Conservation (phyloP, 2,113 vertebrate species). For the Cheilinus undulatus region DNA sequence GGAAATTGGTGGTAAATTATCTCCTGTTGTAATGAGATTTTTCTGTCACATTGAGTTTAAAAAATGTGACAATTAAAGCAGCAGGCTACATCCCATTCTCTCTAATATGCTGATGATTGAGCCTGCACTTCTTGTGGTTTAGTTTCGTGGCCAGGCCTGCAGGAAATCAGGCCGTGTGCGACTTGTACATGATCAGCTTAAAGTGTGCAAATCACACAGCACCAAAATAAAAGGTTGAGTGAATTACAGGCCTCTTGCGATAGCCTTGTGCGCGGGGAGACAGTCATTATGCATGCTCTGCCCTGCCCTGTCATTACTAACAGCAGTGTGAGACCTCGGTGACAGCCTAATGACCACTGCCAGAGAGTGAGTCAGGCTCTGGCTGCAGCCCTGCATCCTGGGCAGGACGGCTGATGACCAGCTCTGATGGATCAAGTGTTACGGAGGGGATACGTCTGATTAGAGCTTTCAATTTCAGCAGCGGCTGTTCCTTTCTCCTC, state of each 20-base stretch:
- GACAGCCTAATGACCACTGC: constrained; percentile 67
- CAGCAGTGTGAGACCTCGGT: constrained; percentile 39
- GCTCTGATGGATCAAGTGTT: constrained; percentile 19
- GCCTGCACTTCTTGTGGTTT: background rate
- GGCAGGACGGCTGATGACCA: constrained; percentile 34
- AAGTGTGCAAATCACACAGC: constrained; percentile 46
- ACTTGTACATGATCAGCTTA: constrained; percentile 24
- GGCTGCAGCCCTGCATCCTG: constrained; percentile 44
- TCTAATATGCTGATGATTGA: background rate
- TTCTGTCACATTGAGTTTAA: too few species aligned
- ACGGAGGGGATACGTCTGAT: constrained; percentile 32
- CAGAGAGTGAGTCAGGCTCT: constrained; percentile 56
- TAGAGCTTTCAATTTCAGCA: constrained; percentile 6
- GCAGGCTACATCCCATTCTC: background rate
- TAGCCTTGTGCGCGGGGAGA: constrained; percentile 7
- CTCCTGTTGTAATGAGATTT: too few species aligned
- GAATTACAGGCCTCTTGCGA: constrained; percentile 56
- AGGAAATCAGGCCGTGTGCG: constrained; percentile 2
- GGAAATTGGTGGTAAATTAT: too few species aligned
- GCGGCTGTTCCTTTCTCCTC: constrained; percentile 2
- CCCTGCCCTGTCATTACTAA: constrained; percentile 66
- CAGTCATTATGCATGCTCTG: constrained; percentile 14
- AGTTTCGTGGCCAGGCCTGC: constrained; percentile 10
- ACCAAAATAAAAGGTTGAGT: constrained; percentile 44
- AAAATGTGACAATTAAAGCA: background rate